Percentiles rank a stretch among this genome's conserved stretches.
Evolutionary conservation across 1,140 invertebrate genomes (phyloP).

Genomic region (Aphelinus atriplicis): DNA sequence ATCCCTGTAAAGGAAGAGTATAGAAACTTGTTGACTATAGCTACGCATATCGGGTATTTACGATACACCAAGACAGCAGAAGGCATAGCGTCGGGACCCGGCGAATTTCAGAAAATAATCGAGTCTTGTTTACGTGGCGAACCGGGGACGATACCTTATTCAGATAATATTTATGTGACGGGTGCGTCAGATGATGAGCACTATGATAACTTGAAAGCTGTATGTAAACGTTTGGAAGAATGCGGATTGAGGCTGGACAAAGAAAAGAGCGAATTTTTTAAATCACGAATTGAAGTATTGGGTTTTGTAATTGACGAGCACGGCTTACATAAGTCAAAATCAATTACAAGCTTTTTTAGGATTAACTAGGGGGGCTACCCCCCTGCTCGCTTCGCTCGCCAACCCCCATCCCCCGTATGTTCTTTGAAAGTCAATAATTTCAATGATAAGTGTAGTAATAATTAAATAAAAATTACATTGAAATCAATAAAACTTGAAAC

Average conservation of each 20-base stretch:
- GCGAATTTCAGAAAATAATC: conserved; percentile 61
- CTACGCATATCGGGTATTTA: conserved; percentile 47
- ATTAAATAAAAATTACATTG: too few species aligned
- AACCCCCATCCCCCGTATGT: too few species aligned
- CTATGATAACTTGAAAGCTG: not conserved
- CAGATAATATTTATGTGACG: conserved; percentile 39
- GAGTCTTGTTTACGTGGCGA: conserved; percentile 52
- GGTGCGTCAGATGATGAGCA: conserved; percentile 18
- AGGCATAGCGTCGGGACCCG: conserved; percentile 51
- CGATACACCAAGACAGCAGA: conserved; percentile 50
- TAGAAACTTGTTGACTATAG: conserved; percentile 29
- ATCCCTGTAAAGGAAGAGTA: conserved; percentile 23
- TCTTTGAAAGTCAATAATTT: too few species aligned
- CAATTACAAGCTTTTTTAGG: conserved; percentile 6
- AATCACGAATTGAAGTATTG: not conserved
- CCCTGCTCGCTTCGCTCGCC: too few species aligned
- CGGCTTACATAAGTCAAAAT: not conserved
- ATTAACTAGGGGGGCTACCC: too few species aligned
- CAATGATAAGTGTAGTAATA: too few species aligned
- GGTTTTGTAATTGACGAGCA: not conserved
- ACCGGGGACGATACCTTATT: conserved; percentile 34
- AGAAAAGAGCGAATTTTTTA: conserved; percentile 46
- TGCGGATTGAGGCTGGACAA: not conserved
- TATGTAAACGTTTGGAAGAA: conserved; percentile 31
- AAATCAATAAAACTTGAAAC: too few species aligned